Conservation (phyloP, 1,140 invertebrate species). For the Gonioctena quinquepunctata region DNA sequence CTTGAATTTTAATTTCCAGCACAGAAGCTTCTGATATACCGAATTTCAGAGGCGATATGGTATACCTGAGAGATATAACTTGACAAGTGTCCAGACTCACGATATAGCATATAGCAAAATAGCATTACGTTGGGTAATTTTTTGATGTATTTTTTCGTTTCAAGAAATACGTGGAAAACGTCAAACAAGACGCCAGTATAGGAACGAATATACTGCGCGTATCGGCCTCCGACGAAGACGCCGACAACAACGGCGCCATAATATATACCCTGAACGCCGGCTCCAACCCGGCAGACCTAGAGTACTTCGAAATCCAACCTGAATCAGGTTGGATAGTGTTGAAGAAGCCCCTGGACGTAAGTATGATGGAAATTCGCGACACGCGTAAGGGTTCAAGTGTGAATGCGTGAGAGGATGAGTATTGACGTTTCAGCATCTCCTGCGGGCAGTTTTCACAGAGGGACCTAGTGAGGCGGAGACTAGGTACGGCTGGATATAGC, state of each 20-base stretch:
- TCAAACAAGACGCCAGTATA: slow-evolving; percentile 94
- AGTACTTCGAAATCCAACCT: slow-evolving; percentile 94
- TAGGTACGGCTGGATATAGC: slow-evolving; percentile 56
- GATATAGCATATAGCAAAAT: too few relatives aligned
- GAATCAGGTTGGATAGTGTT: slow-evolving; percentile 95
- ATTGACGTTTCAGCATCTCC: slow-evolving; percentile 33
- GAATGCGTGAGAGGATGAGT: slow-evolving; percentile 26
- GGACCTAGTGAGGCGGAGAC: slow-evolving; percentile 9
- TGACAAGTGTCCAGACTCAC: too few relatives aligned
- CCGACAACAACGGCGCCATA: slow-evolving; percentile 94
- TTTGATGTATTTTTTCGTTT: slow-evolving; percentile 1
- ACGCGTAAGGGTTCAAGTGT: slow-evolving; percentile 25
- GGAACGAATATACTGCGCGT: slow-evolving; percentile 92
- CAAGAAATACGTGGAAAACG: slow-evolving; percentile 94
- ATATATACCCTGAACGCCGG: slow-evolving; percentile 88
- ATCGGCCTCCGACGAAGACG: slow-evolving; percentile 93
- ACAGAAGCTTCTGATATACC: too few relatives aligned
- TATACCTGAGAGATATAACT: too few relatives aligned
- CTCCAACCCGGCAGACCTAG: slow-evolving; percentile 81
- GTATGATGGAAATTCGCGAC: slow-evolving; percentile 58
- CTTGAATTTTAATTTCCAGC: too few relatives aligned
- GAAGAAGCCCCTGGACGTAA: slow-evolving; percentile 93
- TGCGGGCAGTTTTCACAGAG: neutral
- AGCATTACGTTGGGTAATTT: too few relatives aligned
- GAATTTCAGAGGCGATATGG: too few relatives aligned